Conservation (phyloP, 2,113 vertebrate genomes). For the Megaceryle maxima region DNA sequence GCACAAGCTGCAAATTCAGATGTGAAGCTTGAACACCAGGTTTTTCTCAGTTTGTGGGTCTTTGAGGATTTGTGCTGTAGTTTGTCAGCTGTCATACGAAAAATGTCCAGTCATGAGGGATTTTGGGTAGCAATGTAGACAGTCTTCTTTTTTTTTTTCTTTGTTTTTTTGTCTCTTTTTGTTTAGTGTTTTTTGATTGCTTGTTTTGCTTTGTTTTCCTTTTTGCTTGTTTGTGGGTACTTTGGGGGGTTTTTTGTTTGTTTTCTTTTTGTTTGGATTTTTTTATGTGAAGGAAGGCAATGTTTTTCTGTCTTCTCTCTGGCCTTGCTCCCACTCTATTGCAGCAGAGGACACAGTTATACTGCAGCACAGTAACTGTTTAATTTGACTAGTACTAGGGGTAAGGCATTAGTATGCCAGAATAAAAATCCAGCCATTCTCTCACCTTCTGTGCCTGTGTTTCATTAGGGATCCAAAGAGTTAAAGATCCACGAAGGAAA, state of each 20-base stretch:
- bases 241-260: not conserved
- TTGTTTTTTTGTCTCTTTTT: no score
- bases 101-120: not conserved
- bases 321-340: not conserved
- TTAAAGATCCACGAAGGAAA: conserved; percentile 24
- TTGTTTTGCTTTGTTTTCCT: no score
- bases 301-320: not conserved
- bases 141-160: not conserved
- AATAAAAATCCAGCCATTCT: not conserved
- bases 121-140: not conserved
- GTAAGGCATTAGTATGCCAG: not conserved
- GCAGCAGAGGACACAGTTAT: not conserved
- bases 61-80: not conserved
- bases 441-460: not conserved
- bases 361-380: not conserved
- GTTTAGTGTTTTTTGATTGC: no score
- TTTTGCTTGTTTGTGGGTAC: no score
- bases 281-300: not conserved
- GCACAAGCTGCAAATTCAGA: not conserved
- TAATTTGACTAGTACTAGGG: not conserved
- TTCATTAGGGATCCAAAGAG: not conserved
- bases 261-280: not conserved
- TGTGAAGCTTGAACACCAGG: not conserved
- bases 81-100: not conserved
- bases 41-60: not conserved